These are phyloP conservation scores for Phrynosoma platyrhinos DNA, from an alignment of 2,113 vertebrate species.

Conservation along the genomic window DNA sequence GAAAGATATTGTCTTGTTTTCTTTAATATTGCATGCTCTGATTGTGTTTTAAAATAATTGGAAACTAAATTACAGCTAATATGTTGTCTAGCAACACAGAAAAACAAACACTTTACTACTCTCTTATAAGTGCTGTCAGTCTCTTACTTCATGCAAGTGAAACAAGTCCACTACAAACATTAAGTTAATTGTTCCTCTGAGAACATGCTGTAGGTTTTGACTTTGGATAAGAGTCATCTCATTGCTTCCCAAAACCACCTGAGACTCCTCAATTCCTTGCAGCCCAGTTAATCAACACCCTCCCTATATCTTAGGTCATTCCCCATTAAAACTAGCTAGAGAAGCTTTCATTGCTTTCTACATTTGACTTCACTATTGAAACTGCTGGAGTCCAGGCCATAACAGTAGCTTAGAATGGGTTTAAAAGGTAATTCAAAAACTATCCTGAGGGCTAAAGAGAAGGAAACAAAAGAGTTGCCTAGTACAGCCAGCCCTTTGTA, in stretches of 20 bases:
- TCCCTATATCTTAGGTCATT: background rate
- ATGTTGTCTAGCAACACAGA: constrained; percentile 69
- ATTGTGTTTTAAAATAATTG: constrained; percentile 64
- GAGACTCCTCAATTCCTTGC: constrained; percentile 31
- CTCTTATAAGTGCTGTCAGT: constrained; percentile 41
- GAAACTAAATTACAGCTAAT: constrained; percentile 67
- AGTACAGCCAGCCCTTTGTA: too few species aligned
- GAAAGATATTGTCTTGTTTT: constrained; percentile 66
- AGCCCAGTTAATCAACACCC: constrained; percentile 35
- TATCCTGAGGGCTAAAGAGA: background rate
- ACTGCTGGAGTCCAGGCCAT: background rate
- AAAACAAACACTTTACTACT: constrained; percentile 68
- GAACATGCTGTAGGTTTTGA: constrained; percentile 52
- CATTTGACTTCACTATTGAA: constrained; percentile 37
- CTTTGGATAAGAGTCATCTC: constrained; percentile 38
- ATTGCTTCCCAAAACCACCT: constrained; percentile 43
- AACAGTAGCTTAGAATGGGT: background rate
- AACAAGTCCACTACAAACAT: constrained; percentile 66
- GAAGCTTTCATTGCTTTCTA: constrained; percentile 25
- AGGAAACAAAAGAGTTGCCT: background rate
- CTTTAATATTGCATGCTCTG: constrained; percentile 62
- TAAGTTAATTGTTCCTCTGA: constrained; percentile 63
- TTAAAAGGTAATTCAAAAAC: background rate
- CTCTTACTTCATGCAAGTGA: constrained; percentile 58
- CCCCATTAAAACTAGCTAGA: constrained; percentile 18